Conservation (phyloP, 1,140 invertebrate genomes). For the Saccostrea glomerata region DNA sequence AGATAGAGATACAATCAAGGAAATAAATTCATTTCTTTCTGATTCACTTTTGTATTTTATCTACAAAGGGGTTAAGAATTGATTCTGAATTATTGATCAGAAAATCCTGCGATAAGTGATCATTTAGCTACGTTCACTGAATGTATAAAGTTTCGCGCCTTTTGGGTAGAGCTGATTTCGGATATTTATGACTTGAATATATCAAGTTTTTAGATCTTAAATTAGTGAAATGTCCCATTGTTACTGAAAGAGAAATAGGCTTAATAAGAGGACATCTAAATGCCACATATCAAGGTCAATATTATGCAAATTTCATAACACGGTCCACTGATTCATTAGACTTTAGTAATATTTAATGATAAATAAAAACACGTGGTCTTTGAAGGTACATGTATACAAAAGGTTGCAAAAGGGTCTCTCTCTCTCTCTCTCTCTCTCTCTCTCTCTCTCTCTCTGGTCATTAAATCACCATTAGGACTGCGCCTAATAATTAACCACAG, state of each 20-base stretch:
- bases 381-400: too few relatives aligned
- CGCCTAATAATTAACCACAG: slow-evolving; percentile 5
- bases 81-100: slow-evolving; percentile 19
- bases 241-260: too few relatives aligned
- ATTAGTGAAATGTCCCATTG: too few relatives aligned
- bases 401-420: not conserved
- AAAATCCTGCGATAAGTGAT: not conserved
- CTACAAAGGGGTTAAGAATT: slow-evolving; percentile 2
- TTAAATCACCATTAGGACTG: slow-evolving; percentile 22
- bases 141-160: not conserved
- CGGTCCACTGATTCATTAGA: not conserved
- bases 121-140: not conserved
- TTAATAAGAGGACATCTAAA: too few relatives aligned
- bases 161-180: not conserved
- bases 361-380: not conserved
- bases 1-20: not conserved
- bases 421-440: slow-evolving; percentile 30
- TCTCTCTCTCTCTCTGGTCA: slow-evolving; percentile 26
- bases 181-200: not conserved
- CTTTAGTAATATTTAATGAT: not conserved
- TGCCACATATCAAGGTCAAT: not conserved
- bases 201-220: not conserved
- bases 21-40: slow-evolving; percentile 16
- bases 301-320: not conserved
- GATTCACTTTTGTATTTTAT: slow-evolving; percentile 31